These are phyloP conservation scores for Ifrita kowaldi DNA, from an alignment of 2,113 vertebrate species.

Conservation along the genomic window DNA sequence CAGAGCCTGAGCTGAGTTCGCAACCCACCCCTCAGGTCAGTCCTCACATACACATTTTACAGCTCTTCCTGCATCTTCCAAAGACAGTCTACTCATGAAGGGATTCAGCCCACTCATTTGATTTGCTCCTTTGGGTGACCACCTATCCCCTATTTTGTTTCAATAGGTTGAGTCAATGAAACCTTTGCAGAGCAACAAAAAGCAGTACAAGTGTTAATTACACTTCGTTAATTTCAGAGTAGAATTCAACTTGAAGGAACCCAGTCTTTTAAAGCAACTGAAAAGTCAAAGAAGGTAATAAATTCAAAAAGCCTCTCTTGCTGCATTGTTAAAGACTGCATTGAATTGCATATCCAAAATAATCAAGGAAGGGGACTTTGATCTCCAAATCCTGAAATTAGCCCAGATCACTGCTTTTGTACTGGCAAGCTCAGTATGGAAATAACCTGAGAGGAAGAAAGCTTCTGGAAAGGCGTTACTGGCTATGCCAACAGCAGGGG, in stretches of 20 bases:
- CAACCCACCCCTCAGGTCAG: neutral
- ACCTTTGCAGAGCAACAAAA: neutral
- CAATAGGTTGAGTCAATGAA: neutral
- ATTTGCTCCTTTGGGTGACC: neutral
- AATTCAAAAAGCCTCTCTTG: neutral
- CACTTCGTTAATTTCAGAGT: neutral
- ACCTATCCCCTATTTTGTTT: neutral
- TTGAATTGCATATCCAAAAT: neutral
- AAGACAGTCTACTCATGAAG: neutral
- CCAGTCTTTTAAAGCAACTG: neutral
- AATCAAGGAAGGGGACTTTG: neutral
- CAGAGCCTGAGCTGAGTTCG: neutral
- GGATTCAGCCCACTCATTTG: neutral
- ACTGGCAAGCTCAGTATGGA: neutral
- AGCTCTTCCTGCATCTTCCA: neutral
- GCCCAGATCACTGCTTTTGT: neutral
- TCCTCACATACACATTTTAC: neutral
- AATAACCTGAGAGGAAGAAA: neutral
- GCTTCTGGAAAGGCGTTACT: neutral
- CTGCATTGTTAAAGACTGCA: neutral
- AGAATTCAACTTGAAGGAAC: neutral
- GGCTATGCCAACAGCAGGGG: neutral
- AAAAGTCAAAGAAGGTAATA: neutral
- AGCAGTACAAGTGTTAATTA: neutral
- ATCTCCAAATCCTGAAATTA: neutral